Evolutionary conservation across 1,140 invertebrate genomes (phyloP).

Genomic region (Eriocheir sinensis): DNA sequence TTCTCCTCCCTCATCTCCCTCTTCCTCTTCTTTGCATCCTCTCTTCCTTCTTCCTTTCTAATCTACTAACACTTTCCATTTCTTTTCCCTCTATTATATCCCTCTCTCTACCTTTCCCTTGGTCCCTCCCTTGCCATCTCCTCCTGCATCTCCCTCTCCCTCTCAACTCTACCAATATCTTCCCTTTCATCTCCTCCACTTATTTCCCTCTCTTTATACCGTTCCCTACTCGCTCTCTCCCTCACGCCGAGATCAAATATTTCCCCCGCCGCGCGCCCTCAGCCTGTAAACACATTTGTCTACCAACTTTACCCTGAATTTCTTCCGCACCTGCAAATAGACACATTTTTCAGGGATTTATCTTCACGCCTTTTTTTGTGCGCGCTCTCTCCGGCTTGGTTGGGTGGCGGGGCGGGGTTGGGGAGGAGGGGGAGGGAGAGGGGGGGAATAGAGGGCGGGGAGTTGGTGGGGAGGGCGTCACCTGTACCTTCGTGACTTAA

Average conservation of each 20-base stretch:
- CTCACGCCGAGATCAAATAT: background rate
- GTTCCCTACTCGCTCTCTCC: background rate
- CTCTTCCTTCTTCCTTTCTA: background rate
- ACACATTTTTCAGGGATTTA: constrained; percentile 17
- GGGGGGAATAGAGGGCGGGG: too few relatives aligned
- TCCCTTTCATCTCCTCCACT: too few relatives aligned
- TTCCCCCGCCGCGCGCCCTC: background rate
- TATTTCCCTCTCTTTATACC: too few relatives aligned
- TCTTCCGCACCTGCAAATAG: background rate
- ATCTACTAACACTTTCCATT: too few relatives aligned
- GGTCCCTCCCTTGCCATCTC: background rate
- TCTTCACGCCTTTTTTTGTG: background rate
- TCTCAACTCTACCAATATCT: too few relatives aligned
- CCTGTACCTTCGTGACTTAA: too few relatives aligned
- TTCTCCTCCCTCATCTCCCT: too few relatives aligned
- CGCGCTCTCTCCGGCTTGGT: background rate
- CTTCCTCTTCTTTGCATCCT: background rate
- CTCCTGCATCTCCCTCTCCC: too few relatives aligned
- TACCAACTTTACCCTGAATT: background rate
- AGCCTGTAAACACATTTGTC: background rate
- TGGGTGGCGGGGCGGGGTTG: background rate
- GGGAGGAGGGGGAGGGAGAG: background rate
- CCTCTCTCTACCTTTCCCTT: background rate
- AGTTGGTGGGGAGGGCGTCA: too few relatives aligned
- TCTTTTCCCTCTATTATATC: background rate